Evolutionary conservation across 2,113 vertebrate genomes (phyloP).

Genomic region (Cercopithecus mona): DNA sequence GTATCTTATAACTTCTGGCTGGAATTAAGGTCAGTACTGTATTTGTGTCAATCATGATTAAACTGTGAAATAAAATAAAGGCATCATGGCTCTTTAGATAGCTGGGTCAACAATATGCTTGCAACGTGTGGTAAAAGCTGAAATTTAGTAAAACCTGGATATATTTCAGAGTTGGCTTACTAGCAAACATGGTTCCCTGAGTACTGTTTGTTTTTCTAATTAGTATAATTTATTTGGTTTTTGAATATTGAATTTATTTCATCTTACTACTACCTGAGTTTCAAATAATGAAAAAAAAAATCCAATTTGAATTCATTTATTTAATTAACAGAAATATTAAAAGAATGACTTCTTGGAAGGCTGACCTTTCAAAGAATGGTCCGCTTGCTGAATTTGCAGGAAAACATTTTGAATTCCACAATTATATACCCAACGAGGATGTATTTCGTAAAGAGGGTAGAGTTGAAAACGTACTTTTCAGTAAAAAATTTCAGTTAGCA

Average conservation of each 20-base stretch:
- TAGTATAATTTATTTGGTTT: not conserved
- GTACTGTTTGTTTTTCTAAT: not conserved
- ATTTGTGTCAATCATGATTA: constrained; percentile 20
- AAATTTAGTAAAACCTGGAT: not conserved
- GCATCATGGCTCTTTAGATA: not conserved
- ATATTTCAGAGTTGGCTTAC: not conserved
- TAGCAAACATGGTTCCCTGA: not conserved
- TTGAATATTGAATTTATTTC: constrained; percentile 33
- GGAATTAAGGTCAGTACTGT: constrained; percentile 78
- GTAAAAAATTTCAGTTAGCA: constrained; percentile 3
- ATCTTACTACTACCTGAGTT: not conserved
- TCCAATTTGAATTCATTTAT: not conserved
- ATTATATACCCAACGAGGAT: not conserved
- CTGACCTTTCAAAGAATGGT: constrained; percentile 20
- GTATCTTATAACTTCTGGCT: constrained; percentile 51
- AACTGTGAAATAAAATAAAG: not conserved
- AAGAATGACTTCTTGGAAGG: not conserved
- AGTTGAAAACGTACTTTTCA: constrained; percentile 33
- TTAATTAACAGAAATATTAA: not conserved
- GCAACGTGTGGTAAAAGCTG: not conserved
- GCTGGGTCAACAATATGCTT: not conserved
- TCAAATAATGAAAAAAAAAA: constrained; percentile 37
- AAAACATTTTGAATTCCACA: not conserved
- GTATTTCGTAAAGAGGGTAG: not conserved
- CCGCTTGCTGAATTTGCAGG: not conserved